These are phyloP conservation scores for Lycopodina hypogea DNA, from an alignment of 37 sponge, comb jelly and placozoan species.

Conservation along the genomic window DNA sequence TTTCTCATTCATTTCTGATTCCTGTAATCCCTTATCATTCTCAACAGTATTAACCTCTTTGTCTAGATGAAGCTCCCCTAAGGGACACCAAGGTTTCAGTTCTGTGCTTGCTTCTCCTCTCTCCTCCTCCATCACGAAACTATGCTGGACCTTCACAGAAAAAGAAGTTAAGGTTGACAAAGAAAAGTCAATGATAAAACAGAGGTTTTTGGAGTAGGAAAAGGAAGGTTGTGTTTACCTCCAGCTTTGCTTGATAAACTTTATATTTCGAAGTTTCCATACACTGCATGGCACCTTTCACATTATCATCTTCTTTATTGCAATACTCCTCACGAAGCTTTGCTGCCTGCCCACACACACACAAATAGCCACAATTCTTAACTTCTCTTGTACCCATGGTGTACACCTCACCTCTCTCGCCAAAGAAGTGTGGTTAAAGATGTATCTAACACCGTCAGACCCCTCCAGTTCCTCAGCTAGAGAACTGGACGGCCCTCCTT, in stretches of 20 bases:
- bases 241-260: neutral
- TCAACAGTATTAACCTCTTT: neutral
- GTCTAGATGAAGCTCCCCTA: neutral
- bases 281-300: constrained; percentile 15
- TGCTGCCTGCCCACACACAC: constrained; percentile 22
- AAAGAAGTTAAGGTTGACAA: too few relatives aligned
- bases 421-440: neutral
- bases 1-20: too few relatives aligned
- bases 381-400: too few relatives aligned
- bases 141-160: too few relatives aligned
- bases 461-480: too few relatives aligned
- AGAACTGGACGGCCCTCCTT: too few relatives aligned
- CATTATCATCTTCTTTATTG: constrained; percentile 30
- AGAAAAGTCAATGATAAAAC: too few relatives aligned
- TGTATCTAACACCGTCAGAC: neutral
- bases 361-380: neutral
- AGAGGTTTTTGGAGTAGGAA: neutral
- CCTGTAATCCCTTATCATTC: neutral
- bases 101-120: too few relatives aligned
- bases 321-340: constrained; percentile 39
- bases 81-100: too few relatives aligned
- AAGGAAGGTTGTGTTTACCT: neutral
- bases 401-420: too few relatives aligned
- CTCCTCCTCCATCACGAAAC: too few relatives aligned
- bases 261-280: neutral